Base-by-base conservation (phyloP, 2,888 invertebrate genomes). In the Pseudolycoriella hygida region DNA sequence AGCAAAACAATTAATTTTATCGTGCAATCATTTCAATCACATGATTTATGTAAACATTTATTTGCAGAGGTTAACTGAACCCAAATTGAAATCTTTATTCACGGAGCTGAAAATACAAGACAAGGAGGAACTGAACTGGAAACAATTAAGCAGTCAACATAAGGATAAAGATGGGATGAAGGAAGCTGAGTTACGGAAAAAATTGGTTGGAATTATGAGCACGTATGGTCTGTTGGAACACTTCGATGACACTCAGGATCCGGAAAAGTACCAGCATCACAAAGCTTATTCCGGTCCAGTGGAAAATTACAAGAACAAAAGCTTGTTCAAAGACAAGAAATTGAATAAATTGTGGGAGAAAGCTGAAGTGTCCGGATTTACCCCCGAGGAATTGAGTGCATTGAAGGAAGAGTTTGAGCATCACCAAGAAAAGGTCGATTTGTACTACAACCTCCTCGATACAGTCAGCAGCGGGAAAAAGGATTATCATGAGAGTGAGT, bases 41-140 rank as follows among this genome's bases (percentile, higher is more conserved):
- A 11, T 31, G 37, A 19, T 31, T 4, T 3, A 6, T 32, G 17
- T 30, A 17, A 17, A 6, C 3, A 30, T 31, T 32, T 20, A 17
- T 30, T 45, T 47, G 3, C 42, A 64, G 90, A 74, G 85, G 48
- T 61, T 93, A 37, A 79, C 87, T 3, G 85, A 87, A 56, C 73
- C 79, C 0, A 89, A 89, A 61, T 64, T 94, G 20, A 84, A 85
- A 56, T 86, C 87, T 0, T 60, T 94, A 17, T 88, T 83, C 58
- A 83, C 84, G 58, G 93, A 93, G 57, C 66, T 94, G 5, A 87
- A 85, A 68, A 74, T 90, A 39, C 93, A 93, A 50, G 93, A 94
- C 57, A 92, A 92, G 67, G 85, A 89, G 61, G 92, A 94, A 67
- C 69, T 90, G 31, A 75, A 79, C 1, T 76, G 77, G 61, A 94